Base-by-base conservation (phyloP, 1,140 invertebrate species). In the Lethrus apterus region DNA sequence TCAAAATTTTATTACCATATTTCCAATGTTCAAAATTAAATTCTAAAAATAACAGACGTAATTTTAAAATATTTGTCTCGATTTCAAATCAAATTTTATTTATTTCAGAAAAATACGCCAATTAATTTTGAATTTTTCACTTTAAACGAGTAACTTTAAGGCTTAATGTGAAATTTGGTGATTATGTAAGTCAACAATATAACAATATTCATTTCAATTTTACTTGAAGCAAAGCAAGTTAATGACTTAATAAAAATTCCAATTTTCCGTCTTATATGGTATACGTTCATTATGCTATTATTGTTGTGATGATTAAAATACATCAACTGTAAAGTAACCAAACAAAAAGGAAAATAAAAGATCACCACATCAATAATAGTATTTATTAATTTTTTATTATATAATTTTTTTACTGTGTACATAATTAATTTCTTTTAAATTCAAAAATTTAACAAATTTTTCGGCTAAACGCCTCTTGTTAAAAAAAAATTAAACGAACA, bases 361-460 rank as follows among this genome's bases (percentile, higher is more conserved):
- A 38, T 38, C 35, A 38, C 35, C 35, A 38, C 35, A 38, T 38
- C 35, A 38, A 38, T 21, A 38, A 38, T 38, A 38, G 35, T 11
- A 38, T 21, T 23, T 7, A 7, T 26, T 26, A 38, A 21, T 38
- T 38, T 21, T 38, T 38, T 38, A 38, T 4, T 38, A 38, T 38
- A 38, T 38, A 38, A 38, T 38, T 14, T 34, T 34, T 38, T 38
- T 38, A 34, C 24, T 38, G n/a, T 21, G 20, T 38, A 38, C 35
- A 38, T 17, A 38, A 38, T 38, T 21, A 38, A 38, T 38, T 36
- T 20, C 20, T 35, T 19, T n/a, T 13, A 17, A 38, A 4, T 11
- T 21, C 24, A 38, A 38, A 38, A 38, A 38, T 38, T 21, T 23
- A 38, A 38, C 35, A 38, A 38, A 21, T 38, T 21, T 38, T 38